These are phyloP conservation scores for Myotis vivesi DNA, from an alignment of 2,797 vertebrate species.

Conservation along the genomic window DNA sequence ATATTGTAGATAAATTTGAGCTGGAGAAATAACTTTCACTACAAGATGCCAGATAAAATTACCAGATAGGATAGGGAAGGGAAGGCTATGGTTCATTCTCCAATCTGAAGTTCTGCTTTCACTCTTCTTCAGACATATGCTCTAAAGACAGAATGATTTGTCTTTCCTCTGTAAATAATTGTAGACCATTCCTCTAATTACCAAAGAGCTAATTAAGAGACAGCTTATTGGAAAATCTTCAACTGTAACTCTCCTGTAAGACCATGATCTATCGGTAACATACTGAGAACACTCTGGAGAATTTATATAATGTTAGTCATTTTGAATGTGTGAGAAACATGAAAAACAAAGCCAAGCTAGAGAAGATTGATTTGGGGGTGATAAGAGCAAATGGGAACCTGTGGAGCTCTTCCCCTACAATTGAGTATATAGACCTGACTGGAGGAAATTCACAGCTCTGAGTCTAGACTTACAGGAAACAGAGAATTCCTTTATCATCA, in stretches of 20 bases:
- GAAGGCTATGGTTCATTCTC: not conserved
- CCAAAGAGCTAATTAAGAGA: not conserved
- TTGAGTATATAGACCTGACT: not conserved
- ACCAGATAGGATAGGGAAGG: not conserved
- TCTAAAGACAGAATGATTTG: slow-evolving; percentile 28
- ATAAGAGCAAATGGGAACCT: not conserved
- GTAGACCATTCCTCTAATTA: not conserved
- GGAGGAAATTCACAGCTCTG: not conserved
- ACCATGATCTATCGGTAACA: not conserved
- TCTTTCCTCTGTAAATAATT: not conserved
- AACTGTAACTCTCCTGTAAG: not conserved
- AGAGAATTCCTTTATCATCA: not conserved
- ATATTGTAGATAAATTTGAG: not conserved
- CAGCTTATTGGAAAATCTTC: not conserved
- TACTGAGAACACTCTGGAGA: not conserved
- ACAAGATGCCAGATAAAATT: not conserved
- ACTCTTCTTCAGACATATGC: not conserved
- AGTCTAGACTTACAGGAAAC: not conserved
- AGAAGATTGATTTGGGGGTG: not conserved
- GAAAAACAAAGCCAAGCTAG: not conserved
- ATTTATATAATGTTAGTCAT: not conserved
- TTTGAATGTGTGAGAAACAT: not conserved
- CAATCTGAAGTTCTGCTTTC: not conserved
- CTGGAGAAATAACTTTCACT: not conserved
- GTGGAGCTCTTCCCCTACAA: not conserved